Percentiles rank a stretch among this genome's conserved stretches.
These are phyloP conservation scores for Cheilosia pagana DNA, from an alignment of 2,888 invertebrate species.

Conservation along the genomic window DNA sequence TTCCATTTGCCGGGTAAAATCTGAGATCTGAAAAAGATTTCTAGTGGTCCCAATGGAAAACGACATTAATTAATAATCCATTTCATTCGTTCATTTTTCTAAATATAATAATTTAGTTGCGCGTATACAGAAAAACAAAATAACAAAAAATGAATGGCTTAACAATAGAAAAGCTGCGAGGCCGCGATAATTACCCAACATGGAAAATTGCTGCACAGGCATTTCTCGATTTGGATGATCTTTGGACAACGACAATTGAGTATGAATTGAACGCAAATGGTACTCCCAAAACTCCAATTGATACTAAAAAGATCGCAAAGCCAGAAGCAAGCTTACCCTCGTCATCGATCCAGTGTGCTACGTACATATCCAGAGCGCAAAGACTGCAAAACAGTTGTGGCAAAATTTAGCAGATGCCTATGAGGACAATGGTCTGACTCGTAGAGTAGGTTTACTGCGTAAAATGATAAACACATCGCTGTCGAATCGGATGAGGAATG, in stretches of 20 bases:
- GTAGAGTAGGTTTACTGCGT: not conserved
- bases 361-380: conserved; percentile 49
- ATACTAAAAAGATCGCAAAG: conserved; percentile 34
- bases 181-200: too few relatives aligned
- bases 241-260: too few relatives aligned
- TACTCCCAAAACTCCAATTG: conserved; percentile 20
- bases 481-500: conserved; percentile 39
- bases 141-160: too few relatives aligned
- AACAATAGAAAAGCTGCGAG: too few relatives aligned
- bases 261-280: conserved; percentile 20
- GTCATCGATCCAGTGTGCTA: conserved; percentile 34
- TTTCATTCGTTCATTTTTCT: too few relatives aligned
- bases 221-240: not conserved
- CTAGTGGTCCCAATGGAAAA: too few relatives aligned
- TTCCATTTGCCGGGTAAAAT: too few relatives aligned
- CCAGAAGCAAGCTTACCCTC: conserved; percentile 49
- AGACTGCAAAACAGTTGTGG: conserved; percentile 53
- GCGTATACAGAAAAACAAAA: too few relatives aligned
- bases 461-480: conserved; percentile 47
- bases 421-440: conserved; percentile 66
- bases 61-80: too few relatives aligned
- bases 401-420: conserved; percentile 53
- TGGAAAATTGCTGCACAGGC: too few relatives aligned
- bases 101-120: too few relatives aligned
- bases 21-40: too few relatives aligned